Conservation (phyloP, 2,797 vertebrate species). For the Acanthiza pusilla region DNA sequence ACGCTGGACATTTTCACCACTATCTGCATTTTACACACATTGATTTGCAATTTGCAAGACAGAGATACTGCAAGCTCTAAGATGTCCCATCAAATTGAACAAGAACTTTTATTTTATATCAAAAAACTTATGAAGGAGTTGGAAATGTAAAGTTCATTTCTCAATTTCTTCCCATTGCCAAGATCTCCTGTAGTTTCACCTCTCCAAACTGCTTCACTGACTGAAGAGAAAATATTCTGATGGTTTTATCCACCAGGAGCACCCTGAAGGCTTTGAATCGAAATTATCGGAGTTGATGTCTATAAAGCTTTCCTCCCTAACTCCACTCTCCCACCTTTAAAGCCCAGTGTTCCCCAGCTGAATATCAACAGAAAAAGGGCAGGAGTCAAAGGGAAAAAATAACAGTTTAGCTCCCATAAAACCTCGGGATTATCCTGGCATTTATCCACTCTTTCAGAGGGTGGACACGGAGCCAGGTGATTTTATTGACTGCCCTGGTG, state of each 20-base stretch:
- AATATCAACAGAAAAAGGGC: not conserved
- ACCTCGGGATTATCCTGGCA: constrained; percentile 23
- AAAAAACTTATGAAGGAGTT: not conserved
- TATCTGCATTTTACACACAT: no score
- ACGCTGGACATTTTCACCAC: no score
- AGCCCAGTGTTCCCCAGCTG: constrained; percentile 2
- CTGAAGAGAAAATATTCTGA: not conserved
- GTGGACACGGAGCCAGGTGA: not conserved
- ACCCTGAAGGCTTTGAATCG: not conserved
- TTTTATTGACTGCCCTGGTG: constrained; percentile 45
- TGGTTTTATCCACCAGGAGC: constrained; percentile 17
- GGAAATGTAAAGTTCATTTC: not conserved
- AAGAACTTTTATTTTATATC: not conserved
- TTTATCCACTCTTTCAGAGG: constrained; percentile 18
- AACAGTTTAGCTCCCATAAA: constrained; percentile 3
- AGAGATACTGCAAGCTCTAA: no score
- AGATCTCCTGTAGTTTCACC: not conserved
- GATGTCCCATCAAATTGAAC: not conserved
- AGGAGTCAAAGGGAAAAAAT: not conserved
- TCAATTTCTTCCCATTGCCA: not conserved
- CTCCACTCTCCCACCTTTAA: not conserved
- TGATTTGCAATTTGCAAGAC: no score
- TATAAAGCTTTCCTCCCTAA: not conserved
- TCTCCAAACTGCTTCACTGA: not conserved
- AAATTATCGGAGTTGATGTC: not conserved